These are phyloP conservation scores for Carcharodon carcharias DNA, from an alignment of 2,797 vertebrate genomes.

Conservation along the genomic window DNA sequence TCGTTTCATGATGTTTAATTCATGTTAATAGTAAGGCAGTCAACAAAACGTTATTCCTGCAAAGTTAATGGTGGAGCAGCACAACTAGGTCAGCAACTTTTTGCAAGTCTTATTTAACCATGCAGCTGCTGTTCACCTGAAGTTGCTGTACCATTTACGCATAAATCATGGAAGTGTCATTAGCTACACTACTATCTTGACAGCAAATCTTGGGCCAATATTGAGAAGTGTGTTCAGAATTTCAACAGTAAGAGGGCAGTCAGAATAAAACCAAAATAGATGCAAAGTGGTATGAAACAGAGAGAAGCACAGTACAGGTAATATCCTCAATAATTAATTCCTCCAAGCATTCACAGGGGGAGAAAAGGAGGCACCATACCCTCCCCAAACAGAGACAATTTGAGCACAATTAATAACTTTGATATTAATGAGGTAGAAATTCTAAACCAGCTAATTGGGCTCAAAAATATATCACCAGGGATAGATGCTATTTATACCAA, in stretches of 20 bases:
- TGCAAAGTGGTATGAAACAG: neutral
- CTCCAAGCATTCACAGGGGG: neutral
- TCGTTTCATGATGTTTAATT: neutral
- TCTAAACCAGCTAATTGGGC: neutral
- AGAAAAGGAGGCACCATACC: neutral
- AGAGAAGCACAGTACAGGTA: neutral
- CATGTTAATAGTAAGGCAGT: neutral
- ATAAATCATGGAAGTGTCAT: neutral
- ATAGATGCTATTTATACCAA: neutral
- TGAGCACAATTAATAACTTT: neutral
- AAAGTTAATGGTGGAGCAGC: neutral
- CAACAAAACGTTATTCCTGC: too few species aligned
- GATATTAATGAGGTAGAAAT: neutral
- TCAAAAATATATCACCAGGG: neutral
- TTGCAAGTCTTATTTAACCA: neutral
- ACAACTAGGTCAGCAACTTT: neutral
- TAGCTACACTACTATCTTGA: neutral
- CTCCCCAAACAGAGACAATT: neutral
- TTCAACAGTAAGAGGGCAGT: neutral
- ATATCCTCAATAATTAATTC: neutral
- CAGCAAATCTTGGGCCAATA: neutral
- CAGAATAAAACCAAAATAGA: neutral
- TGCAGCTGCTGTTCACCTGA: neutral
- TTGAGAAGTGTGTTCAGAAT: neutral
- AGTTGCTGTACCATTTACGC: neutral